Evolutionary conservation across 1,140 invertebrate genomes (phyloP).

Genomic region (Meloidogyne floridensis): DNA sequence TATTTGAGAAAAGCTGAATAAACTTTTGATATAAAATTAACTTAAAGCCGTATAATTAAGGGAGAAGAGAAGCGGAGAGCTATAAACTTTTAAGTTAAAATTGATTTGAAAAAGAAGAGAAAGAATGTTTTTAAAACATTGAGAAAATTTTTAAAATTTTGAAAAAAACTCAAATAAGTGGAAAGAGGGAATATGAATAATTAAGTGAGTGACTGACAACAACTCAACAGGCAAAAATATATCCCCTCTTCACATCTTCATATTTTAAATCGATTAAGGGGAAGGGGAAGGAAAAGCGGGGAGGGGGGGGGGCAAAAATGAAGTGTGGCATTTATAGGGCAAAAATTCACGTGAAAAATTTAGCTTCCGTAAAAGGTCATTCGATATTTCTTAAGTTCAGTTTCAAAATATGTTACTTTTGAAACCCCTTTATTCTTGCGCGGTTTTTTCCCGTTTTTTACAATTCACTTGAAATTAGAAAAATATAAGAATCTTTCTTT

Average conservation of each 20-base stretch:
- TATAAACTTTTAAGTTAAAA: not conserved
- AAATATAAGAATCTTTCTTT: not conserved
- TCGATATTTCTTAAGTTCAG: no score
- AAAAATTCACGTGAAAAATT: not conserved
- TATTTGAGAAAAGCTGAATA: not conserved
- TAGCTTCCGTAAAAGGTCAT: not conserved
- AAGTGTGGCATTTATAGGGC: not conserved
- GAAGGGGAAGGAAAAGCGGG: not conserved
- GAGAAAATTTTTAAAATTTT: slow-evolving; percentile 3
- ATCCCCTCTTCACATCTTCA: not conserved
- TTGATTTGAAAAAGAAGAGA: not conserved
- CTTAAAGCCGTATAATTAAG: not conserved
- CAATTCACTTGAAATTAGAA: not conserved
- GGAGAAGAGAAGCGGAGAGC: not conserved
- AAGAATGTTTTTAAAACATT: not conserved
- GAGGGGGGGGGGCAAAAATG: not conserved
- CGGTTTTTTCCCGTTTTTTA: not conserved
- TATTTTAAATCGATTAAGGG: not conserved
- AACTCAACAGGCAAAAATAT: not conserved
- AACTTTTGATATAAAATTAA: not conserved
- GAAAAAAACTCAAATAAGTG: slow-evolving; percentile 6
- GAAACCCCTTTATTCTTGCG: not conserved
- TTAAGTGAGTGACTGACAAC: not conserved
- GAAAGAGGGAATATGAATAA: not conserved
- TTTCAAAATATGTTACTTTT: no score